Conservation (phyloP, 2,113 vertebrate genomes). For the Phainopepla nitens region DNA sequence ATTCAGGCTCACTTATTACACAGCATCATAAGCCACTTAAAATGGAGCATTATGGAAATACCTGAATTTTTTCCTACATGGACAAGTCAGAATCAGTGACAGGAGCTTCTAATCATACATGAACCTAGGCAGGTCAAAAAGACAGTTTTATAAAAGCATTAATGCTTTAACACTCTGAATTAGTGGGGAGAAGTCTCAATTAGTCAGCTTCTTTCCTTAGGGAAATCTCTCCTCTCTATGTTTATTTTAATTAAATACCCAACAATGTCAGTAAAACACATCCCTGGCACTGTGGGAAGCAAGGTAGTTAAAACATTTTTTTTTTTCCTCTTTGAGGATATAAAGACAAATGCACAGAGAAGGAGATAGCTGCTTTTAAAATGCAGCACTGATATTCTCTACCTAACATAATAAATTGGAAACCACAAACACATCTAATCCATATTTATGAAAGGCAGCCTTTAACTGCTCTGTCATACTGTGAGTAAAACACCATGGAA, state of each 20-base stretch:
- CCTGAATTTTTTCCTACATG: not conserved
- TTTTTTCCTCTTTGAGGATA: not conserved
- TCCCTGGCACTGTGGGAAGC: not conserved
- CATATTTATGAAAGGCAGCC: not conserved
- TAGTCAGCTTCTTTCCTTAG: not conserved
- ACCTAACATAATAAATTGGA: not conserved
- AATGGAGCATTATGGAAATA: not conserved
- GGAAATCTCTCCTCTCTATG: not conserved
- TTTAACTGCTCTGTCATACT: not conserved
- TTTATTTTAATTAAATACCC: constrained; percentile 24
- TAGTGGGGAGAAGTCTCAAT: not conserved
- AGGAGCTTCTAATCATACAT: not conserved
- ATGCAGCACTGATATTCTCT: not conserved
- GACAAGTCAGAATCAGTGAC: not conserved
- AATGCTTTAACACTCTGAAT: not conserved
- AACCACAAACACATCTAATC: not conserved
- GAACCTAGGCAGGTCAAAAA: not conserved
- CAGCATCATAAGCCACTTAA: not conserved
- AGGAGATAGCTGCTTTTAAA: not conserved
- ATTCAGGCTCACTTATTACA: not conserved
- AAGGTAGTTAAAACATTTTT: not conserved
- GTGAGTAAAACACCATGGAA: not conserved
- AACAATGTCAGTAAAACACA: constrained; percentile 3
- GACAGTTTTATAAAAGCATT: not conserved
- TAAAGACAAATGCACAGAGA: not conserved